Evolutionary conservation across 1,140 invertebrate species (phyloP).

Genomic region (Sycophaga agraensis): DNA sequence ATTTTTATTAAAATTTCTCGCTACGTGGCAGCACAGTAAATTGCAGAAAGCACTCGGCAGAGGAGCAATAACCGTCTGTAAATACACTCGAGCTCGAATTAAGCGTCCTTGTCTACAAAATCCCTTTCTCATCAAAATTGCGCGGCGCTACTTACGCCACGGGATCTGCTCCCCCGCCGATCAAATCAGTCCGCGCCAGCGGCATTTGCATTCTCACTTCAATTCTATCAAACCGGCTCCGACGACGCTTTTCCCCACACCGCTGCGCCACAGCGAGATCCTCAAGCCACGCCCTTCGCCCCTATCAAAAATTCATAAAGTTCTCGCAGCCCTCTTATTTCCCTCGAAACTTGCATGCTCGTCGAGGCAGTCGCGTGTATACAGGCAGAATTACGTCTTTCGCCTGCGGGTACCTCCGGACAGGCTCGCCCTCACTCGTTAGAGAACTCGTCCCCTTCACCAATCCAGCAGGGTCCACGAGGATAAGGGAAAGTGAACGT

Average conservation of each 20-base stretch:
- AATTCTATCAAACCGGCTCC: background rate
- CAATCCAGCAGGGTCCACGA: no score
- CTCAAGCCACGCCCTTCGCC: background rate
- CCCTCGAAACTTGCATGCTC: background rate
- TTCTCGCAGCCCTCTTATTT: background rate
- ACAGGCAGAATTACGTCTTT: slow-evolving; percentile 10
- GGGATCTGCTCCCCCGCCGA: background rate
- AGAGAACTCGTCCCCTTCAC: background rate
- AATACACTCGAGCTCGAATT: no score
- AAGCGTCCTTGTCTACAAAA: no score
- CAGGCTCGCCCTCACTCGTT: background rate
- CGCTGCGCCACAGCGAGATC: no score
- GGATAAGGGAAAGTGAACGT: no score
- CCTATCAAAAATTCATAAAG: slow-evolving; percentile 24
- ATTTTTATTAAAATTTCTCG: no score
- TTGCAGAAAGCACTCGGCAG: no score
- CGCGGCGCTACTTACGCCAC: no score
- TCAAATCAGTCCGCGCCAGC: background rate
- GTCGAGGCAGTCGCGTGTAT: background rate
- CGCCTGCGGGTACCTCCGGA: background rate
- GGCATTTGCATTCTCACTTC: background rate
- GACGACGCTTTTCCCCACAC: no score
- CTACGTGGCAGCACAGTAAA: no score
- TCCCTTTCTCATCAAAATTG: no score
- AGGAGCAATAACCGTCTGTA: no score